These are phyloP conservation scores for Pedionomus torquatus DNA, from an alignment of 2,113 vertebrate species.

Conservation along the genomic window DNA sequence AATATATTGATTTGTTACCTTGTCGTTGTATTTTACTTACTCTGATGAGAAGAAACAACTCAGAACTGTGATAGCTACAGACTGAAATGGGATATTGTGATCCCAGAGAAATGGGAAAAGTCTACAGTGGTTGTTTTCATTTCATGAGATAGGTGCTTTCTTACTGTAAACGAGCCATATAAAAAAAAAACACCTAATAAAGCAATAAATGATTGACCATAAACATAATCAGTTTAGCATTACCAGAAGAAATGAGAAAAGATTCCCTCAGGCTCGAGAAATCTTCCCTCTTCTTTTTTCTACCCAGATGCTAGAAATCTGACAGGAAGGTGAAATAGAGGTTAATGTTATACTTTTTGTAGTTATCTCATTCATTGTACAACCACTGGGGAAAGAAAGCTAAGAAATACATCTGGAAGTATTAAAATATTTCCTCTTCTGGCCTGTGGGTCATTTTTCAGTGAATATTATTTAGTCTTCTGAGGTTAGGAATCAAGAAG, in stretches of 20 bases:
- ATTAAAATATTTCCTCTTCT: constrained; percentile 31
- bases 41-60: not conserved
- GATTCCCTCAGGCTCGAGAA: not conserved
- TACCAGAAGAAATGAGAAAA: not conserved
- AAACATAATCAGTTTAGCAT: not conserved
- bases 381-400: not conserved
- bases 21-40: not conserved
- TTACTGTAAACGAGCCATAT: not conserved
- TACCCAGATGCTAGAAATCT: not conserved
- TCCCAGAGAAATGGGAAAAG: not conserved
- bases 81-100: not conserved
- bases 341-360: constrained; percentile 20
- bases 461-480: constrained; percentile 17
- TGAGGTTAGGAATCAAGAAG: not conserved
- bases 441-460: constrained; percentile 2
- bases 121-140: not conserved
- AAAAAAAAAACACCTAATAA: not conserved
- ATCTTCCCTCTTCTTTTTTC: not conserved
- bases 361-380: constrained; percentile 34
- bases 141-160: not conserved
- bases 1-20: not conserved
- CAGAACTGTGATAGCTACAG: not conserved
- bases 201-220: not conserved
- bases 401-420: constrained; percentile 45
- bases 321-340: constrained; percentile 45